These are phyloP conservation scores for Xylota sylvarum DNA, from an alignment of 2,888 invertebrate species.

Conservation along the genomic window DNA sequence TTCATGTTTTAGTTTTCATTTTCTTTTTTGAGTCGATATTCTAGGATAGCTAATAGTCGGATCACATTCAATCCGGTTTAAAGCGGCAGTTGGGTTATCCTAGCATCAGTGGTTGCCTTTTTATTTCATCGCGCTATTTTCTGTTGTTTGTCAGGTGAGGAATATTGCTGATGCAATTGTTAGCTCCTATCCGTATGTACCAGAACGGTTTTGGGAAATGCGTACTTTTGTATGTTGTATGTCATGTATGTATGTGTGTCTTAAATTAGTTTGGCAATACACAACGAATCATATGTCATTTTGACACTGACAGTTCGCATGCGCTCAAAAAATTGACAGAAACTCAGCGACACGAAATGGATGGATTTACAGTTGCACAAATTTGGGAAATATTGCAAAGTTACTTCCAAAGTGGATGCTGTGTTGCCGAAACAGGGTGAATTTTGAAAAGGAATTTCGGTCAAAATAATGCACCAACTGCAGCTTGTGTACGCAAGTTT, in stretches of 20 bases:
- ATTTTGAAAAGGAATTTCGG: too few species aligned
- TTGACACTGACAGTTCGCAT: too few species aligned
- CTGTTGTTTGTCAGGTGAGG: conserved; percentile 20
- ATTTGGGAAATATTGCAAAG: too few species aligned
- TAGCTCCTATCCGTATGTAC: conserved; percentile 5
- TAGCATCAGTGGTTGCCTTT: conserved; percentile 12
- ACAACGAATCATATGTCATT: too few species aligned
- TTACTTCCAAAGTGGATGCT: too few species aligned
- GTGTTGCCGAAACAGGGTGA: too few species aligned
- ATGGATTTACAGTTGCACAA: too few species aligned
- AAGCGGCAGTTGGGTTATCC: conserved; percentile 27
- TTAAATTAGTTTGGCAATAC: background rate
- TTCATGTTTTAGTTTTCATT: conserved; percentile 3
- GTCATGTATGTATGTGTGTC: background rate
- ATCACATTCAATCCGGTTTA: conserved; percentile 35
- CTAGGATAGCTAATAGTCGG: conserved; percentile 27
- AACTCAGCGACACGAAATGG: too few species aligned
- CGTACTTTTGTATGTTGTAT: background rate
- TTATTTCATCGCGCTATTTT: conserved; percentile 42
- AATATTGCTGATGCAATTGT: conserved; percentile 44
- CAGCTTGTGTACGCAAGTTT: too few species aligned
- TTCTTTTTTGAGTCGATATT: conserved; percentile 6
- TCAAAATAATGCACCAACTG: too few species aligned
- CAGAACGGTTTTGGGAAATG: background rate
- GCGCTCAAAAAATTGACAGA: too few species aligned